Evolutionary conservation across 2,113 vertebrate genomes (phyloP), one percentile per base, ranked within the genome.

Genomic region (Saccopteryx leptura): DNA sequence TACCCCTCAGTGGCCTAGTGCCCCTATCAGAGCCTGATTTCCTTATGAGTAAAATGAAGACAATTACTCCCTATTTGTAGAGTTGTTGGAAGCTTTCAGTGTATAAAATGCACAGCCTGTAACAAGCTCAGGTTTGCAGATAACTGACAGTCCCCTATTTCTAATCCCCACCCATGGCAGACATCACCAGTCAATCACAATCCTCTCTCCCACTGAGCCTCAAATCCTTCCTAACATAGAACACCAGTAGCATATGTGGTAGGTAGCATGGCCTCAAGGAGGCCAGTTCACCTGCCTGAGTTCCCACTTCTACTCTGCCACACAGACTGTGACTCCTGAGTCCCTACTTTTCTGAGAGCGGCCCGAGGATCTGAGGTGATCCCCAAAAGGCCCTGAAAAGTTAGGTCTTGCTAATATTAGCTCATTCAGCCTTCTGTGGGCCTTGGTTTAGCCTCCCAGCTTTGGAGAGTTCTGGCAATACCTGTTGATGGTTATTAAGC

Each of bases 211-310:
- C 17, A 4, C 28, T 17, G 18, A 71, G 58, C 75, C n/a, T 52
- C 58, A n/a, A 75, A 24, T 24, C 48, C 39, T 52, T 58, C 13
- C 23, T 50, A 21, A 46, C 83, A 23, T 50, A 10, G 80, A 58
- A 13, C 17, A 15, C 90, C 26, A 4, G 4, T 4, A 19, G 39
- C 31, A 18, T n/a, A 4, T 0, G 7, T 15, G 19, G 79, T 4
- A 0, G 19, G 79, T 4, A 0, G 4, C 4, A 1, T 1, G 15
- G 46, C 74, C 69, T 50, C 6, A 2, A 5, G 72, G 80, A 8
- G 17, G 80, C 10, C 0, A 0, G 13, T 46, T 23, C 18, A 10
- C 54, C 56, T 58, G 1, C 17, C 63, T 0, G 33, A 4, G 85
- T 18, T 33, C 24, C 58, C 1, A 0, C 46, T 46, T 69, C 61